Conservation (phyloP, 2,888 invertebrate genomes). For the Latrodectus elegans region DNA sequence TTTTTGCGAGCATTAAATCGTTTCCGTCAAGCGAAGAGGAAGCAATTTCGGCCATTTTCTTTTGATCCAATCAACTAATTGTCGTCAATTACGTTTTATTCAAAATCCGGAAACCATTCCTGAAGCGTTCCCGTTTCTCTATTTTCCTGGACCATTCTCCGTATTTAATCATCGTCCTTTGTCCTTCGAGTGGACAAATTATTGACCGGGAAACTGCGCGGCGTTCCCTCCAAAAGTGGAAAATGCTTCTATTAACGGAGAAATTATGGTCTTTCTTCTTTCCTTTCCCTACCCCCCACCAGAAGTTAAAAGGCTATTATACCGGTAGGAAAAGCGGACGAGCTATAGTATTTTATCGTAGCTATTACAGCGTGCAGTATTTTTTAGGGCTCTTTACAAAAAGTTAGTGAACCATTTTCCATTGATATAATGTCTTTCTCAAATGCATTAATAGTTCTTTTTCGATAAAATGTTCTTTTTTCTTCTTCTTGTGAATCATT, state of each 20-base stretch:
- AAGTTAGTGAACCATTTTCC: too few relatives aligned
- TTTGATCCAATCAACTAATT: constrained; percentile 65
- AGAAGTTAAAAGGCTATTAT: not conserved
- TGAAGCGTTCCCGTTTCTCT: not conserved
- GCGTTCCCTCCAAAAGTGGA: constrained; percentile 31
- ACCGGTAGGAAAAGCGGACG: too few relatives aligned
- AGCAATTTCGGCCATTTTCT: constrained; percentile 41
- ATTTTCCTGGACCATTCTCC: constrained; percentile 4
- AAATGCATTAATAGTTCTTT: too few relatives aligned
- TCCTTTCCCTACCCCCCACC: not conserved
- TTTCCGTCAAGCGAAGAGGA: constrained; percentile 19
- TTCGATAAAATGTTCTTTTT: too few relatives aligned
- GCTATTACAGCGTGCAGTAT: too few relatives aligned
- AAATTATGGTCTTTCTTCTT: constrained; percentile 46
- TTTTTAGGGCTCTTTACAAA: too few relatives aligned
- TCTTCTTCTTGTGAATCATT: too few relatives aligned
- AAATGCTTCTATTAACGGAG: constrained; percentile 51
- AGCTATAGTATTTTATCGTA: too few relatives aligned
- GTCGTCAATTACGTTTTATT: constrained; percentile 67
- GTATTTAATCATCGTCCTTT: constrained; percentile 63
- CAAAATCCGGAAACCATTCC: constrained; percentile 55
- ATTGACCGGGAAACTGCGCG: constrained; percentile 66
- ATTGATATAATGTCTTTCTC: too few relatives aligned
- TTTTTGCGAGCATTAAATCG: constrained; percentile 4
- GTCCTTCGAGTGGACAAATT: constrained; percentile 65